Base-by-base conservation (phyloP, 2,113 vertebrate genomes). In the Periophthalmodon schlosseri region DNA sequence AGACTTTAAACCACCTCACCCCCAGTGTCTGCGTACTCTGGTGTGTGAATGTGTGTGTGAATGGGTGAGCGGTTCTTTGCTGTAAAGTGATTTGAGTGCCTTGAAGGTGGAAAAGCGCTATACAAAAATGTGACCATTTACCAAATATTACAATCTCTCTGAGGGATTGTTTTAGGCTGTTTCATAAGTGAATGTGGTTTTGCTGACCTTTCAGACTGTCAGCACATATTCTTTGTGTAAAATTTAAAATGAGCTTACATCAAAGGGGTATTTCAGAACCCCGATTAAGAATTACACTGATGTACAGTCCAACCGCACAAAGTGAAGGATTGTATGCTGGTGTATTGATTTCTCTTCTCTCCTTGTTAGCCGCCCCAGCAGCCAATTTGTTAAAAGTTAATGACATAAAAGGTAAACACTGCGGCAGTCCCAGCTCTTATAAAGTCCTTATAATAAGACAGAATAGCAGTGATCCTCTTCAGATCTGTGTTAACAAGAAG, bases 321-420 rank as follows among this genome's bases (percentile, higher is more conserved):
- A 46, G 57, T 74, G 47, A 69, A 70, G 61, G 13, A 24, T 33
- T 70, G 20, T 49, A 83, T 67, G 71, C 63, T 72, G 72, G 56
- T 70, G 70, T 79, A 87, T 84, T 90, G 84, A 88, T 85, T 85
- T 23, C 18, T 68, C 54, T 13, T 12, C 16, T n/a, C 63, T 50
- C 64, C 72, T 82, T 69, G 73, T 81, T 85, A 82, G 75, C 39
- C 70, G 58, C 63, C 67, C 50, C 47, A 39, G 34, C 28, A 44
- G 74, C 77, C 50, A 1, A 85, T 82, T 82, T 85, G 54, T 81
- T 82, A 72, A 76, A 82, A 68, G 76, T 72, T 72, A 84, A 85
- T 74, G 67, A 74, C 70, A 85, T 76, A 78, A 78, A n/a, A 36
- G 68, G 64, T 80, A 72, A 76, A 78, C 4, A 61, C 64, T 76